Evolutionary conservation across 2,797 vertebrate genomes (phyloP), one percentile per base, ranked within the genome.

Genomic region (Aulostomus chinensis): DNA sequence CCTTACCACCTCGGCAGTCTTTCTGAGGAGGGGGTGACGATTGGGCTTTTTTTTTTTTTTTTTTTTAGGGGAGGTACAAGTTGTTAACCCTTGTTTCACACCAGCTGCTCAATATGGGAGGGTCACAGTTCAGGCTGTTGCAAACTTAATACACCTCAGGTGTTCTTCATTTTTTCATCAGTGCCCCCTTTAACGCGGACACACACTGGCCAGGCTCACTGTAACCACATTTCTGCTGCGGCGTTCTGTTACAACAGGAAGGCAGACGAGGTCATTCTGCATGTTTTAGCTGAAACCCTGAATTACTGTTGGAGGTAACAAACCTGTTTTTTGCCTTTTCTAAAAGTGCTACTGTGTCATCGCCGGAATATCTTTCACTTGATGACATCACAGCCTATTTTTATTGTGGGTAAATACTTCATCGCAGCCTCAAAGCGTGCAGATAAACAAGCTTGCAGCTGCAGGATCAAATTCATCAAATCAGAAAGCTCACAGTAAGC

Each of bases 11-110:
- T 50, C 53, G 46, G 24, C 28, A 47, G 32, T 45, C 13, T 51
- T 49, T 73, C 71, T 37, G 13, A 21, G 21, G 16, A 49, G 50
- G 52, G 10, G 39, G 15, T 54, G 40, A 55, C 43, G 64, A 65
- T 58, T 33, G 40, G 60, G 30, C 15, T 57, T 70, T 58, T 70
- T 68, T 25, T 26, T 7, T n/a, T 26, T 7, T n/a, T 30, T 36
- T 36, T 36, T 36, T 36, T 18, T 36, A 2, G 13, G 5, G 41
- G 26, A n/a, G 9, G 41, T 70, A 66, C 65, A 68, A 79, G 81
- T 89, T 88, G 84, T 89, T 91, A 90, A 90, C 86, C 87, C 84
- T 84, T 84, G 79, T 90, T 91, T 92, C 86, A 91, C 90, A 91
- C 89, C 86, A 90, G 83, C 77, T 86, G 77, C 89, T 89, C 81